Conservation (phyloP, 2,113 vertebrate genomes). For the Rhinolophus sinicus region DNA sequence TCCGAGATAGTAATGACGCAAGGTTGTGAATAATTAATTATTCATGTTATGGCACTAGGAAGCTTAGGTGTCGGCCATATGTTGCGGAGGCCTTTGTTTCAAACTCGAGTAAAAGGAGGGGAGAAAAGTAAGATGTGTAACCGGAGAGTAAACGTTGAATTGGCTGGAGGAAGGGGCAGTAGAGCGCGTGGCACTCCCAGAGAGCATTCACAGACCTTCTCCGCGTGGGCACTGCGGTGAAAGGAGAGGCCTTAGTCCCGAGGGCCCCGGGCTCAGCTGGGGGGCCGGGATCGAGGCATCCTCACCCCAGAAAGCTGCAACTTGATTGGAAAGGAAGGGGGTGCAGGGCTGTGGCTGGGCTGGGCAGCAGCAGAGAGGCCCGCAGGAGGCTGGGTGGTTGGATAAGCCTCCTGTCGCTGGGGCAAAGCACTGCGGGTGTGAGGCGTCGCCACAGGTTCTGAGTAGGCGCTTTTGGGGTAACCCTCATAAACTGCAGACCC, state of each 20-base stretch:
- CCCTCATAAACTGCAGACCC: neutral
- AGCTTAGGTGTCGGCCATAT: constrained; percentile 73
- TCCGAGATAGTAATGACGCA: constrained; percentile 72
- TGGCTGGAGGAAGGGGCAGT: neutral
- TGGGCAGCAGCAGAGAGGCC: accelerated
- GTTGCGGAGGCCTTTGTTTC: constrained; percentile 73
- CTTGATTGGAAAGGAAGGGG: neutral
- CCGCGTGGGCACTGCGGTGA: accelerated
- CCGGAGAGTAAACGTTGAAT: neutral
- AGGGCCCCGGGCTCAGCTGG: neutral
- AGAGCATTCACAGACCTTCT: neutral
- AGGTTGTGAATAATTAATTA: constrained; percentile 79
- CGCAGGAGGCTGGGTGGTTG: neutral
- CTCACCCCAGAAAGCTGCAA: neutral
- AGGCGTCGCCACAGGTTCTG: neutral
- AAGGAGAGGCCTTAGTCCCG: accelerated
- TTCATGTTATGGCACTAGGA: constrained; percentile 70
- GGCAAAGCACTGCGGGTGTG: neutral
- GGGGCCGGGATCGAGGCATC: neutral
- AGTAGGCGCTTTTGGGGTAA: accelerated
- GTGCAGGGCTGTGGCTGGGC: neutral
- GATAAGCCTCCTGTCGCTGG: accelerated
- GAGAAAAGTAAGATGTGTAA: neutral
- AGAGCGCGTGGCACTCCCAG: neutral
- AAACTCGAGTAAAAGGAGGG: constrained; percentile 2